Evolutionary conservation across 2,888 invertebrate genomes (phyloP).

Genomic region (Tetheella fluctuosa): DNA sequence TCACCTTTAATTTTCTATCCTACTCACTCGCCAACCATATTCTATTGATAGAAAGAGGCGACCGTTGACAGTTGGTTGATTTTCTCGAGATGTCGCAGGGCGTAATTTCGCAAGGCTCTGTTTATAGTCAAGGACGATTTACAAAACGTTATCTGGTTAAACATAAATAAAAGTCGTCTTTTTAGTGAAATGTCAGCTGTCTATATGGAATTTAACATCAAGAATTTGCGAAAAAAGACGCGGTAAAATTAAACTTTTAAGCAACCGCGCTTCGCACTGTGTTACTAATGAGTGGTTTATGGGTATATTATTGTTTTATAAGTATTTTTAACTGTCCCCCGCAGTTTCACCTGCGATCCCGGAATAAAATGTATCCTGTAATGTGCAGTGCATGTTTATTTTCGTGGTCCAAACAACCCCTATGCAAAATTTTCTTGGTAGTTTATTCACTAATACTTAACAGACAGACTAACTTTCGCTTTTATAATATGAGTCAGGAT

Average conservation of each 20-base stretch:
- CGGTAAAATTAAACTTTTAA: constrained; percentile 50
- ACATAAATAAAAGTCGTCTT: constrained; percentile 49
- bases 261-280: constrained; percentile 12
- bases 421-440: no score
- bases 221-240: constrained; percentile 43
- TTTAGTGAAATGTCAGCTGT: constrained; percentile 64
- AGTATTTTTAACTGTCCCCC: not conserved
- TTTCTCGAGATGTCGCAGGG: constrained; percentile 52
- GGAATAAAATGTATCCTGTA: no score
- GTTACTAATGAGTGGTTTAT: constrained; percentile 39
- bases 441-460: no score
- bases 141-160: constrained; percentile 61
- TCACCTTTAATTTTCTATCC: constrained; percentile 56
- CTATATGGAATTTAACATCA: constrained; percentile 45
- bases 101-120: constrained; percentile 67
- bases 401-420: no score
- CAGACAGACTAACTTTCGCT: no score
- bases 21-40: constrained; percentile 49
- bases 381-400: no score
- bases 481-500: no score
- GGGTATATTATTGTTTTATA: constrained; percentile 20
- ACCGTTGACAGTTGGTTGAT: constrained; percentile 50
- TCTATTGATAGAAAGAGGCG: constrained; percentile 43
- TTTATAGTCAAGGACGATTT: constrained; percentile 69
- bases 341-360: no score